phyloP scores from a whole-genome alignment of 1,140 invertebrate genomes.

The Drosophila tsacasi region DNA sequence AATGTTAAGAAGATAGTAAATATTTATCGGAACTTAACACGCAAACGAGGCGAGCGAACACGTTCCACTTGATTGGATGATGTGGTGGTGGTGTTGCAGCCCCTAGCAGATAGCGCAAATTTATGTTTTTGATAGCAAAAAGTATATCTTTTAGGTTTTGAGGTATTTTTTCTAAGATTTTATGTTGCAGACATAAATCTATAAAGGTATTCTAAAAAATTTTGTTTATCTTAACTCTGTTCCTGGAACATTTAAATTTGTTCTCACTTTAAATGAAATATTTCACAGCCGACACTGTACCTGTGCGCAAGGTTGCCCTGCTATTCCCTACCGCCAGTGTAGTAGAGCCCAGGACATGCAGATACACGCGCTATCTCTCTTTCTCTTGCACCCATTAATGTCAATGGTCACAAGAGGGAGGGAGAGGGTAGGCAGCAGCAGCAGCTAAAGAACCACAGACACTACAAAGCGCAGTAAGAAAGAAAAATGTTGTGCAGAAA shows the following conservation, averaged over 20 bases:
- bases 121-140: neutral
- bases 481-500: slow-evolving; percentile 57
- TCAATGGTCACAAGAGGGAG: slow-evolving; percentile 3
- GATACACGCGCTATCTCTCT: slow-evolving; percentile 33
- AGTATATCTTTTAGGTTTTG: slow-evolving; percentile 1
- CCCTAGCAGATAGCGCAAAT: slow-evolving; percentile 6
- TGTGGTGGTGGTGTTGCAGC: slow-evolving; percentile 27
- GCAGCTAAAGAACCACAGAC: slow-evolving; percentile 58
- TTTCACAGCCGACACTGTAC: slow-evolving; percentile 41
- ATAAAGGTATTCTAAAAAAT: neutral
- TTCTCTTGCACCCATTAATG: slow-evolving; percentile 1
- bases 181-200: neutral
- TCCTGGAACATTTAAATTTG: neutral
- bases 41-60: slow-evolving; percentile 56
- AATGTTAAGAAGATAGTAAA: slow-evolving; percentile 80
- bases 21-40: slow-evolving; percentile 76
- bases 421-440: slow-evolving; percentile 2
- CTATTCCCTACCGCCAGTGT: slow-evolving; percentile 33
- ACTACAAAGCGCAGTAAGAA: slow-evolving; percentile 73
- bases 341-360: slow-evolving; percentile 31
- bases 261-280: neutral
- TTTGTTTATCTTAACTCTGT: neutral
- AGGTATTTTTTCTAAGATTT: neutral
- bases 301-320: slow-evolving; percentile 32
- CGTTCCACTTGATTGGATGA: slow-evolving; percentile 70